Base-by-base conservation (phyloP, 2,888 invertebrate species). In the Lagria hirta region DNA sequence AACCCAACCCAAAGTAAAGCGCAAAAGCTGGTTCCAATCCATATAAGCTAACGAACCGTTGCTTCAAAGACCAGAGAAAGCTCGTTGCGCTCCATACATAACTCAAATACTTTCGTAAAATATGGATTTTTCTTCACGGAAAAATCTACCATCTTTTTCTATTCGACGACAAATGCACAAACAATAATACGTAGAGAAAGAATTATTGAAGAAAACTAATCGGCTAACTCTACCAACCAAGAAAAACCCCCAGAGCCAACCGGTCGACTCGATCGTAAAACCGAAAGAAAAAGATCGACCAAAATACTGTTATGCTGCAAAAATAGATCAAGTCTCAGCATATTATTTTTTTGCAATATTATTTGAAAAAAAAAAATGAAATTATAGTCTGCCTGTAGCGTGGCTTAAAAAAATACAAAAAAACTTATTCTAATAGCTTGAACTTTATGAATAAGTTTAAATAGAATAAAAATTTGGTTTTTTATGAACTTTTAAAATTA, bases 211-310 rank as follows among this genome's bases (percentile, higher is more conserved):
- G 42, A 47, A 50, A 27, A 44, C 48, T 46, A 49, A 44, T 49
- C 48, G 55, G 43, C 37, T 49, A 35, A 54, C 46, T 37, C 21
- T 51, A 45, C 41, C 48, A 49, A 49, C 40, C 49, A 54, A 60
- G 57, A 58, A 61, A 61, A 57, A 57, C 52, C 55, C 51, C 55
- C 54, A 58, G 60, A 62, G 63, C 57, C 60, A 61, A 61, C 57
- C 61, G 61, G 61, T 56, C 63, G 59, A 59, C 56, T 51, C 44
- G 58, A 49, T 65, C 66, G 61, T 66, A 65, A 66, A 66, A 64
- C 49, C 53, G 55, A 52, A 52, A 43, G 32, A 30, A 45, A 37
- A 45, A 40, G 37, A 61, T 58, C 51, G 62, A 61, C 52, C 58
- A 60, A 58, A 60, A 64, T 59, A 58, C 52, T 56, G 55, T 49